phyloP scores from a whole-genome alignment of 2,888 invertebrate genomes.

The Coremacera marginata region DNA sequence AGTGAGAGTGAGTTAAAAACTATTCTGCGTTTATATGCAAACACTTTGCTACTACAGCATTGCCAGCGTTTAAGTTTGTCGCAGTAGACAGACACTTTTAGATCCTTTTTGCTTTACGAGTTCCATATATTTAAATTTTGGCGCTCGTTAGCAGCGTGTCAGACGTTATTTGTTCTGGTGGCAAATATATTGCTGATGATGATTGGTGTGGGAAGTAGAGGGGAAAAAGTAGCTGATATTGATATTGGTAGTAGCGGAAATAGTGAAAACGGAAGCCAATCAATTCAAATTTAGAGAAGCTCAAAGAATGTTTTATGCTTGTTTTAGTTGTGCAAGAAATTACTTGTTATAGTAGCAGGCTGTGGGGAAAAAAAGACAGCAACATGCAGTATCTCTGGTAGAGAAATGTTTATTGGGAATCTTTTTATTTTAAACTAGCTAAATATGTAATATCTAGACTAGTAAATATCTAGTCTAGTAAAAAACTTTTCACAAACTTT shows the following conservation, averaged over 20 bases:
- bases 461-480: too few relatives aligned
- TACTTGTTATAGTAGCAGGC: not conserved
- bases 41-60: constrained; percentile 20
- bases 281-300: constrained; percentile 45
- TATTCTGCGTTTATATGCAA: constrained; percentile 26
- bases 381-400: not conserved
- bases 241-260: not conserved
- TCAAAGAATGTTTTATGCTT: constrained; percentile 36
- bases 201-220: too few relatives aligned
- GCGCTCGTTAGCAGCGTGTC: constrained; percentile 31
- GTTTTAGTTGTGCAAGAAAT: constrained; percentile 5
- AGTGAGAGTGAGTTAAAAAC: not conserved
- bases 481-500: too few relatives aligned
- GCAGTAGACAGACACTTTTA: constrained; percentile 29
- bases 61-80: constrained; percentile 3
- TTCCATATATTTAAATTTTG: constrained; percentile 36
- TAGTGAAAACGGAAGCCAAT: constrained; percentile 48
- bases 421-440: too few relatives aligned
- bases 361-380: not conserved
- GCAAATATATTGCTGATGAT: constrained; percentile 6
- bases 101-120: constrained; percentile 35
- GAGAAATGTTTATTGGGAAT: not conserved
- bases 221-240: too few relatives aligned
- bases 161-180: constrained; percentile 32
- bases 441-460: too few relatives aligned